Evolutionary conservation across 2,888 invertebrate genomes (phyloP), one percentile per base, ranked within the genome.

Genomic region (Apodemia mormo): DNA sequence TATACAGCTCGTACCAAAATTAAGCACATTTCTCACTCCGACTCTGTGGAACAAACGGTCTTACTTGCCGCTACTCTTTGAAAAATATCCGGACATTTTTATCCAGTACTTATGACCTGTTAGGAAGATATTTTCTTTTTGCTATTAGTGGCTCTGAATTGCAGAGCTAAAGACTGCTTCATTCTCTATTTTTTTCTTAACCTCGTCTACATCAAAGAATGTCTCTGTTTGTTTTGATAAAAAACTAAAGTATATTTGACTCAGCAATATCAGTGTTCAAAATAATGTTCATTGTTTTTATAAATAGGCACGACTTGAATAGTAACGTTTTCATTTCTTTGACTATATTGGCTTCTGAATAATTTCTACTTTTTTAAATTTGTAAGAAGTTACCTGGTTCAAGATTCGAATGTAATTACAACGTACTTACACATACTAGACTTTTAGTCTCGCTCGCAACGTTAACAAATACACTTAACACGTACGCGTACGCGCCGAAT

Each of bases 1-100:
- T n/a, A 49, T 14, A n/a, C 3, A 49, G 14, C 49, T 14, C 49
- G 49, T 14, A n/a, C n/a, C 14, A 49, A 49, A 49, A 49, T 49
- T 6, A 49, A 49, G 14, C 49, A 14, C 79, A 79, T 79, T 80
- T 76, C 77, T n/a, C 72, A 72, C 73, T 81, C 73, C 80, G 76
- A n/a, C 77, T 76, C 81, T 82, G 82, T 74, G 49, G 14, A 45
- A 75, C 70, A 76, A 77, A 75, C 75, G 81, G 81, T 83, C 82
- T 82, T 79, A 78, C 77, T 79, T 77, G 79, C 82, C 80, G 79
- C 81, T 82, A 79, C 83, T 76, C 78, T 78, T 77, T 85, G 82
- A 86, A 88, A 88, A 88, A 84, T 85, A 83, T 76, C 81, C 85
- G 84, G 85, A 86, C 85, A 85, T 88, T 89, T 88, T 88, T 86